A percentile compares a stretch with the other conserved stretches of the same genome.
These are phyloP conservation scores for Cecropterus lyciades DNA, from an alignment of 1,140 invertebrate genomes.

Conservation along the genomic window DNA sequence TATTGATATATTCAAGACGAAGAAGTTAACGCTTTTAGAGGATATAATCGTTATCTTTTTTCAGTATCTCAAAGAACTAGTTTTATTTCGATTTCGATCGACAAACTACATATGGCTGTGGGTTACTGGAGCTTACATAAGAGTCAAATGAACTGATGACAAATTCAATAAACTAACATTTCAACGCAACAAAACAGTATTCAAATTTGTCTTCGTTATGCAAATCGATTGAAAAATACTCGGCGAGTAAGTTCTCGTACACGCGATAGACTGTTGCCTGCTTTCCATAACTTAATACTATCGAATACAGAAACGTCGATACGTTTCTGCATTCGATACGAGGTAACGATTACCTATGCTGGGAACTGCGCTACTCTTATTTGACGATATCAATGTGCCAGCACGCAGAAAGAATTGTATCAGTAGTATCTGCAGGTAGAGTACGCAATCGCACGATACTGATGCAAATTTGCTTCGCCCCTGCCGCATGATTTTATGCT, in stretches of 20 bases:
- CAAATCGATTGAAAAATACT: background rate
- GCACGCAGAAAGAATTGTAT: background rate
- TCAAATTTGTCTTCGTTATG: too few relatives aligned
- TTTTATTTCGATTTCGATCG: too few relatives aligned
- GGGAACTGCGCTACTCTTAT: background rate
- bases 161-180: too few relatives aligned
- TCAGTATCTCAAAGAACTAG: too few relatives aligned
- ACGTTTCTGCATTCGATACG: too few relatives aligned
- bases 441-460: constrained; percentile 13
- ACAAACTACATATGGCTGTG: too few relatives aligned
- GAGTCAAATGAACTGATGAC: too few relatives aligned
- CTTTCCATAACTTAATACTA: constrained; percentile 7
- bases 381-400: background rate
- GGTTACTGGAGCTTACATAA: too few relatives aligned
- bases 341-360: background rate
- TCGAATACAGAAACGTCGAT: background rate
- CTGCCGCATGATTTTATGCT: constrained; percentile 4
- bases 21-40: too few relatives aligned
- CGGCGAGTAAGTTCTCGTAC: background rate
- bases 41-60: too few relatives aligned
- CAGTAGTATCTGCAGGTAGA: background rate
- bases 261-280: background rate
- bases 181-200: too few relatives aligned
- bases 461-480: constrained; percentile 14
- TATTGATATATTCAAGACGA: too few relatives aligned